Conservation (phyloP, 2,888 invertebrate species). For the Andrena trimmerana region DNA sequence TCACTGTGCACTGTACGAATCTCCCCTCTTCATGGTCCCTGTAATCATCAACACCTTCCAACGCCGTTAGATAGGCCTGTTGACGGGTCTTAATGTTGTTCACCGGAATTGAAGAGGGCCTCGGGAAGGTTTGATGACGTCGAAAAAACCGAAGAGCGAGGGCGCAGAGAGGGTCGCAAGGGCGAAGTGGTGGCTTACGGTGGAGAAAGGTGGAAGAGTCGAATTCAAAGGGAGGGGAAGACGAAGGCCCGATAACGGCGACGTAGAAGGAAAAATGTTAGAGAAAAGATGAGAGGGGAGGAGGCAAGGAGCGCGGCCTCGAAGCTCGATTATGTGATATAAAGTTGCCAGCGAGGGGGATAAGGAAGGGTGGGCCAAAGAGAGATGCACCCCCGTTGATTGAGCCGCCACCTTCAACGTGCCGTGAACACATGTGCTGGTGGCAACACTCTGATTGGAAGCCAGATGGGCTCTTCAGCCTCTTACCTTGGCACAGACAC, state of each 20-base stretch:
- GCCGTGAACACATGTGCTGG: constrained; percentile 81
- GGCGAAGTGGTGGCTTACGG: background rate
- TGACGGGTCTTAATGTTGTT: constrained; percentile 57
- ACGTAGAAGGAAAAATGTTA: constrained; percentile 19
- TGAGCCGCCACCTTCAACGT: constrained; percentile 77
- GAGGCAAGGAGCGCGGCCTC: constrained; percentile 51
- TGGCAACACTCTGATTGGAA: constrained; percentile 82
- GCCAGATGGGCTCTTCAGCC: constrained; percentile 80
- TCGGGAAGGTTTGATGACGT: constrained; percentile 41
- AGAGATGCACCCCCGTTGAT: constrained; percentile 78
- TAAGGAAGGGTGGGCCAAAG: constrained; percentile 68
- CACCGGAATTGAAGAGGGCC: constrained; percentile 46
- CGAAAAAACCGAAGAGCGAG: background rate
- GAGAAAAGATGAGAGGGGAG: constrained; percentile 31
- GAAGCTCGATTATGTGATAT: constrained; percentile 78
- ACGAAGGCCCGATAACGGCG: background rate
- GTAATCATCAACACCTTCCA: constrained; percentile 61
- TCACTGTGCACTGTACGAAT: constrained; percentile 36
- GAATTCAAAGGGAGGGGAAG: constrained; percentile 27
- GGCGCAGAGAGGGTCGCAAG: constrained; percentile 2
- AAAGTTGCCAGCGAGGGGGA: constrained; percentile 73
- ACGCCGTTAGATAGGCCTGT: constrained; percentile 57
- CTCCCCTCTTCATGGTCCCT: constrained; percentile 33
- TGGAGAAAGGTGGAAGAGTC: background rate
- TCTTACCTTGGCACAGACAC: constrained; percentile 71